Percentiles rank a stretch among this genome's conserved stretches.
Evolutionary conservation across 2,797 vertebrate species (phyloP).

Genomic region (Psittacula echo): DNA sequence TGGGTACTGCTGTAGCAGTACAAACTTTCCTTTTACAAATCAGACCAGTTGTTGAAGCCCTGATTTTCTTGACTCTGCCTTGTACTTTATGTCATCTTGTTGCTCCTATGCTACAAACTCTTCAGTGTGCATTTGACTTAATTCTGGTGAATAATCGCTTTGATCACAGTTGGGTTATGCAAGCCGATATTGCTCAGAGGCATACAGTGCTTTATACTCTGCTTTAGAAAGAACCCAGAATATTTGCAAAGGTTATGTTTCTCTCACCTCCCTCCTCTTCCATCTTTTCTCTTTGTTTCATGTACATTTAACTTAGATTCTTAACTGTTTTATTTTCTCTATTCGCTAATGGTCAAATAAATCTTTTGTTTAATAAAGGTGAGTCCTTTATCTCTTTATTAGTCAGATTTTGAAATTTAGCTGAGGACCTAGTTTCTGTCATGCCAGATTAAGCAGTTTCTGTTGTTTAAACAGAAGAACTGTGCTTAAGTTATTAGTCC

Average conservation of each 20-base stretch:
- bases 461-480: slow-evolving; percentile 24
- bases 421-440: not conserved
- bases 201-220: not conserved
- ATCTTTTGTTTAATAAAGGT: slow-evolving; percentile 8
- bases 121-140: not conserved
- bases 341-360: slow-evolving; percentile 37
- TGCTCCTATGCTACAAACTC: not conserved
- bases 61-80: not conserved
- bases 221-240: not conserved
- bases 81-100: not conserved
- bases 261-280: not conserved
- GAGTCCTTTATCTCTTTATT: slow-evolving; percentile 31
- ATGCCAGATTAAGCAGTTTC: not conserved
- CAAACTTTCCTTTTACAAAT: not conserved
- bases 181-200: not conserved
- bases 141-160: not conserved
- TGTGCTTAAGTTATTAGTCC: not conserved
- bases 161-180: not conserved
- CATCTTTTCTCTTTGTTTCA: slow-evolving; percentile 17
- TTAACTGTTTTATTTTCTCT: not conserved
- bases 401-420: slow-evolving; percentile 13
- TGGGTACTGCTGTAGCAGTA: not conserved
- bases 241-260: not conserved
- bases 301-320: slow-evolving; percentile 26
- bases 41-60: not conserved